phyloP scores from a whole-genome alignment of 2,113 vertebrate genomes.

The Macrotus californicus region DNA sequence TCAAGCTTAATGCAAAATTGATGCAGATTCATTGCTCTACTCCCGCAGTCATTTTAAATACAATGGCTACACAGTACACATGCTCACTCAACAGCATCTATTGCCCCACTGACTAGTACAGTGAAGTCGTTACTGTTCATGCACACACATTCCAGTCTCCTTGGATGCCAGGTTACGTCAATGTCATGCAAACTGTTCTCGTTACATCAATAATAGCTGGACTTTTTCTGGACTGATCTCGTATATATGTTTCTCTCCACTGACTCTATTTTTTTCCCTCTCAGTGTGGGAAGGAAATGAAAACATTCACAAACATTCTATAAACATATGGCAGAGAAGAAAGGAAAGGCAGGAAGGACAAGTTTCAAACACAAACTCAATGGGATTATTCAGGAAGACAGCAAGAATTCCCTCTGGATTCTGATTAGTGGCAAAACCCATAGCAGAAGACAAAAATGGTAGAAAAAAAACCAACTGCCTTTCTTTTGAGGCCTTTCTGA shows the following conservation, averaged over 20 bases:
- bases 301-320: neutral
- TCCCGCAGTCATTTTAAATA: too few species aligned
- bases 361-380: neutral
- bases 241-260: neutral
- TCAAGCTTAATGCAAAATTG: too few species aligned
- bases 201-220: too few species aligned
- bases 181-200: too few species aligned
- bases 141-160: too few species aligned
- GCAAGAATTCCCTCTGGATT: neutral
- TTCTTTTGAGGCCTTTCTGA: neutral
- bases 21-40: too few species aligned
- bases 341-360: neutral
- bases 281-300: neutral
- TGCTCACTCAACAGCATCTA: too few species aligned
- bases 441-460: neutral
- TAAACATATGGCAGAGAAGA: neutral
- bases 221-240: too few species aligned
- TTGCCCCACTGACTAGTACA: too few species aligned
- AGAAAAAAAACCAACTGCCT: neutral
- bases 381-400: neutral
- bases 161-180: too few species aligned
- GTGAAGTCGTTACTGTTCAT: too few species aligned
- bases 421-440: neutral
- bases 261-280: neutral
- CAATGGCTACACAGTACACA: too few species aligned